Evolutionary conservation across 2,113 vertebrate species (phyloP).

Genomic region (Morone saxatilis): DNA sequence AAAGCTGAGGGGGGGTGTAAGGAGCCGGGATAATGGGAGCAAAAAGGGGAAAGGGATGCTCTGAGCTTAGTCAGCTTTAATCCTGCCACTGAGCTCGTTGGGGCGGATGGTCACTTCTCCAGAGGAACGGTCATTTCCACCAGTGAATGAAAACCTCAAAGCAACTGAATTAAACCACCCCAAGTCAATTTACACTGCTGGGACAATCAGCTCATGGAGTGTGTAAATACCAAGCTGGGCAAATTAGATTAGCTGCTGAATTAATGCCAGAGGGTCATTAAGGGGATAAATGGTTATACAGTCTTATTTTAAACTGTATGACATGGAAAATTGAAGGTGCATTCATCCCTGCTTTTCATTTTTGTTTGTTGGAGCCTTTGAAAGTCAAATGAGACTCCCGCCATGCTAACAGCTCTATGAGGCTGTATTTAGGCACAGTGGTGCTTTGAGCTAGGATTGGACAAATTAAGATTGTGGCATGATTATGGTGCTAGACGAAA

Average conservation of each 20-base stretch:
- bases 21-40: not conserved
- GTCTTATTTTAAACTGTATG: not conserved
- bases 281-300: not conserved
- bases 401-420: not conserved
- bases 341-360: not conserved
- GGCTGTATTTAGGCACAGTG: not conserved
- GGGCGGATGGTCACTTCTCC: not conserved
- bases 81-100: not conserved
- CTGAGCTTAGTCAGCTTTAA: not conserved
- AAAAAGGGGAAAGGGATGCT: not conserved
- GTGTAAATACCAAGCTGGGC: not conserved
- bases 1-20: not conserved
- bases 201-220: not conserved
- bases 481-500: not conserved
- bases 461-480: too few species aligned
- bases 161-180: not conserved
- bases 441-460: not conserved
- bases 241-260: conserved; percentile 9
- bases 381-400: not conserved
- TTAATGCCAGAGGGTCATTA: not conserved
- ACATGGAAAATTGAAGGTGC: not conserved
- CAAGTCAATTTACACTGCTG: conserved; percentile 5
- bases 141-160: not conserved
- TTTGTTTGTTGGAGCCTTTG: not conserved
- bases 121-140: conserved; percentile 19